Evolutionary conservation across 2,113 vertebrate genomes (phyloP), one percentile per base, ranked within the genome.

Genomic region (Coptodon bakossiorum): DNA sequence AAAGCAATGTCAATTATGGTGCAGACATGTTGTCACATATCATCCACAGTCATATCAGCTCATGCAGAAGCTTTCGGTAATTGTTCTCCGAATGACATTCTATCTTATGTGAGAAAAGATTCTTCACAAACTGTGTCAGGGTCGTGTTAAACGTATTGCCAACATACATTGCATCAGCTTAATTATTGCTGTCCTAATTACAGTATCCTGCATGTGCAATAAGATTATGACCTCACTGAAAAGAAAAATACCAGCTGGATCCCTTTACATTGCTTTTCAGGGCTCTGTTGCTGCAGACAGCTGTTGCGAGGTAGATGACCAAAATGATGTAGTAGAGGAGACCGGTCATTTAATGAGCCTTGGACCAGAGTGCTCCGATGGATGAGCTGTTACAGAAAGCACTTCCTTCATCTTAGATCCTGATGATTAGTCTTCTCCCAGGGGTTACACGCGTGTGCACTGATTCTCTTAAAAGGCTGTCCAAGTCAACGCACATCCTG

Each of bases 1-100:
- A 92, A 86, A 86, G 82, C 68, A 43, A 88, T 93, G 91, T 91
- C 91, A 94, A 71, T 92, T 89, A 91, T 56, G 16, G 86, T 5
- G n/a, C 68, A 80, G 81, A 82, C 80, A 12, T 89, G 81, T 87
- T 82, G 85, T 88, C 87, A 91, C 66, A 80, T 34, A 86, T 84
- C 40, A 40, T 84, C 53, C 43, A 57, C 12, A 86, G 53, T 88
- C 36, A 76, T 3, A 82, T 82, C 56, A 53, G 61, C 52, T 86
- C 9, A 24, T 59, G 73, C 31, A 83, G 66, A 81, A 36, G 9
- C 36, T 84, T 83, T 56, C 12, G 9, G 56, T 54, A 68, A 81
- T 68, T 71, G 16, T 6, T 85, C 17, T 86, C 24, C 40, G 16
- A 79, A 83, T 24, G 13, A n/a, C 22, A 29, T 56, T 59, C 50